These are phyloP conservation scores for Calyptommatus sinebrachiatus DNA, from an alignment of 2,113 vertebrate species.

Conservation along the genomic window DNA sequence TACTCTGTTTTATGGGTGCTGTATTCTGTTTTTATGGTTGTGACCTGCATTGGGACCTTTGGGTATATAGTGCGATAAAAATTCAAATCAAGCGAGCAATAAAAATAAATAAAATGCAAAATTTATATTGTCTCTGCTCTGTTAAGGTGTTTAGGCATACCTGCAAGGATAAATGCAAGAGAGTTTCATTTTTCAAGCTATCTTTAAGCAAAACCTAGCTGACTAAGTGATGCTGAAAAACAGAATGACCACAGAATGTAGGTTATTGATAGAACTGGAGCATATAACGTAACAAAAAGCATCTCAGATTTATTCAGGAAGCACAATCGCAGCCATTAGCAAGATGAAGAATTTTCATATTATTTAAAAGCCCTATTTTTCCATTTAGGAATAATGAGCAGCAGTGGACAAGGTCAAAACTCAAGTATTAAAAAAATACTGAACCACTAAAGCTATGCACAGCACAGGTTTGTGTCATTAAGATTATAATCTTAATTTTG, in stretches of 20 bases:
- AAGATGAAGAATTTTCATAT: fast-evolving
- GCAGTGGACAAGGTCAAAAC: background rate
- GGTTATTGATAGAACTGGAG: background rate
- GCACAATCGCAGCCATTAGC: background rate
- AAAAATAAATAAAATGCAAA: background rate
- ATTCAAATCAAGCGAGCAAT: no score
- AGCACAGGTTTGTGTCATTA: background rate
- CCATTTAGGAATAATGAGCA: background rate
- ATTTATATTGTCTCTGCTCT: background rate
- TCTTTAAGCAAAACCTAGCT: background rate
- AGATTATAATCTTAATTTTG: background rate
- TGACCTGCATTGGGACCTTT: no score
- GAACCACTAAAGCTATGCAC: background rate
- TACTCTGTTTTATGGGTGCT: no score
- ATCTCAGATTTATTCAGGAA: background rate
- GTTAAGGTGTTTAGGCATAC: background rate
- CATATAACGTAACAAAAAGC: background rate
- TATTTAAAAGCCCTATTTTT: background rate
- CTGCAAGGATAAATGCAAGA: background rate
- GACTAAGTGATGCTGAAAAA: background rate
- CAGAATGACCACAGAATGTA: background rate
- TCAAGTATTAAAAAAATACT: background rate
- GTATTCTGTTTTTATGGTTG: no score
- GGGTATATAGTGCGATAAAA: no score
- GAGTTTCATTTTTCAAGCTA: background rate